Base-by-base conservation (phyloP, 2,797 vertebrate species). In the Sparidentex hasta region DNA sequence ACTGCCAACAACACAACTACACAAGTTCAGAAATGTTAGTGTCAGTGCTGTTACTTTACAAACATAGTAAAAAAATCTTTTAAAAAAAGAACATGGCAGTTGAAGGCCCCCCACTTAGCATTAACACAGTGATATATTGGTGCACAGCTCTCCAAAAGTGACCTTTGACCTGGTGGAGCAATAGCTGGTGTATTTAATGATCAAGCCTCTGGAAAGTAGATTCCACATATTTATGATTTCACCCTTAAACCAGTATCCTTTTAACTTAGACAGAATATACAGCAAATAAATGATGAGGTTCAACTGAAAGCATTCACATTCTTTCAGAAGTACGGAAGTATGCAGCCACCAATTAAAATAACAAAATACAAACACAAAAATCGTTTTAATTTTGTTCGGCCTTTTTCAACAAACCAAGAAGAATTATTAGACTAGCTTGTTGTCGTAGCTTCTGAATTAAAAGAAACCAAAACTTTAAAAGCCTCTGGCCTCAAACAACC, bases 131-230 rank as follows among this genome's bases (percentile, higher is more conserved):
- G 95, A 96, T 92, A 92, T 94, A 96, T 95, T 94, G 90, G 85
- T 81, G 83, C 87, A 88, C 90, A 91, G 84, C 93, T 95, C 90
- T 94, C 91, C 83, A 87, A 25, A 50, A 72, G 79, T 94, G 95
- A 97, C 96, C 96, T 96, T 88, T 96, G 95, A 94, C 92, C 94
- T 80, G 68, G 89, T 93, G 88, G 86, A 93, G 94, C 88, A 93
- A 93, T 95, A 96, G 96, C 93, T 97, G 95, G 96, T 85, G 81
- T 78, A 50, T 71, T 94, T 95, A 96, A 96, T 95, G 95, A 95
- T 95, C 95, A 96, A 94, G 94, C 93, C 86, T 80, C 67, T 54
- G 87, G 63, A 56, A 92, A 95, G 88, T 81, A 33, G 33, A 33
- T 8, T 27, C 88, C 92, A 79, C 80, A 58, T 79, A 86, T 82